Percentiles rank a stretch among this genome's conserved stretches.
Conservation (phyloP, 2,113 vertebrate species). For the Pomatorhinus ruficollis region DNA sequence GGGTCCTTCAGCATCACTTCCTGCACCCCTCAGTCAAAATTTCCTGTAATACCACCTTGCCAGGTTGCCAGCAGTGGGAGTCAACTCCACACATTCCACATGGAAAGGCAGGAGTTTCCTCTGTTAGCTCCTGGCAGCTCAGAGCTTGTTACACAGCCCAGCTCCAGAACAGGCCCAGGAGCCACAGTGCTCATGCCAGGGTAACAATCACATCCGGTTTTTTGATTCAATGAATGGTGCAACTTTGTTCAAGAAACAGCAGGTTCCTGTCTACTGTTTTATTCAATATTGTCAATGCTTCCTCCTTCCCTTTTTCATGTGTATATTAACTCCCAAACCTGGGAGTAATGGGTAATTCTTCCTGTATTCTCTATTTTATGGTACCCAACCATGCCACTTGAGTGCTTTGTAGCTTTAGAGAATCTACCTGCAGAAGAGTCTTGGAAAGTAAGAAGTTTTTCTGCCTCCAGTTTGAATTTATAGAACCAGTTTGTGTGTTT, state of each 20-base stretch:
- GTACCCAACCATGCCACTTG: not conserved
- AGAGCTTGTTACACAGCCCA: fast-evolving
- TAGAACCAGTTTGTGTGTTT: not conserved
- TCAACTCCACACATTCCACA: not conserved
- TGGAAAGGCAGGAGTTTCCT: not conserved
- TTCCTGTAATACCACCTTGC: not conserved
- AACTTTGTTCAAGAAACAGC: not conserved
- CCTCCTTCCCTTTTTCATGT: not conserved
- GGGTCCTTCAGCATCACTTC: not conserved
- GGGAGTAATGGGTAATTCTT: not conserved
- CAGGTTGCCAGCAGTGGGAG: not conserved
- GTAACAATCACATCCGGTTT: not conserved
- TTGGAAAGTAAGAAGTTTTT: not conserved
- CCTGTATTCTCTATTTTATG: not conserved
- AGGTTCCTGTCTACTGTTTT: not conserved
- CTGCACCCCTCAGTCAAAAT: not conserved
- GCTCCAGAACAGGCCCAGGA: not conserved
- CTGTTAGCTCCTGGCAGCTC: not conserved
- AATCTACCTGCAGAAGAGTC: not conserved
- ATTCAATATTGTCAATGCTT: not conserved
- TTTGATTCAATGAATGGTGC: not conserved
- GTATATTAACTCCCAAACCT: not conserved
- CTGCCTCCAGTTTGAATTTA: not conserved
- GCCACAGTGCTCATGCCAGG: not conserved
- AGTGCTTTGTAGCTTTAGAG: not conserved